These are phyloP conservation scores for Bufotes viridis DNA, from an alignment of 2,797 vertebrate species.

Conservation along the genomic window DNA sequence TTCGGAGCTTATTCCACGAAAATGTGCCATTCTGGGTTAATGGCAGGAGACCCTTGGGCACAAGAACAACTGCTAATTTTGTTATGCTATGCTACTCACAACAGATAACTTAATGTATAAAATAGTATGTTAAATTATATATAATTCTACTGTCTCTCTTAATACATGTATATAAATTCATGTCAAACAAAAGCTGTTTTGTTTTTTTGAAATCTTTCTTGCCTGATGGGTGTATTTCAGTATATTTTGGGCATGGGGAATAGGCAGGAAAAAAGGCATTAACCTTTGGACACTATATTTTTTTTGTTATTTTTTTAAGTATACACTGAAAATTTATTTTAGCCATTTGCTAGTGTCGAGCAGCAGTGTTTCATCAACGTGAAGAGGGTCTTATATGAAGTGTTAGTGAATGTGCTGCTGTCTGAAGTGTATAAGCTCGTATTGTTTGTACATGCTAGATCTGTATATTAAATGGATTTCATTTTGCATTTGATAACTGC, in stretches of 20 bases:
- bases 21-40: background rate
- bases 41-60: background rate
- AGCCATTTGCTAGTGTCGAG: background rate
- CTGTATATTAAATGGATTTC: constrained; percentile 52
- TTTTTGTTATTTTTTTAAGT: constrained; percentile 34
- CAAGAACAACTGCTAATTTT: background rate
- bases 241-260: background rate
- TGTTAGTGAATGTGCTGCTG: constrained; percentile 33
- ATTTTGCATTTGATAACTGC: constrained; percentile 49
- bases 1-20: background rate
- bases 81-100: background rate
- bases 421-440: constrained; percentile 52
- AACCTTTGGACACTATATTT: constrained; percentile 20
- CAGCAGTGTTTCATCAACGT: background rate
- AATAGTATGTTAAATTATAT: constrained; percentile 57
- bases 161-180: constrained; percentile 56
- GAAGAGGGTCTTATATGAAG: constrained; percentile 6
- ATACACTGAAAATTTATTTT: constrained; percentile 51
- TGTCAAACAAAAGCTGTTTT: constrained; percentile 27
- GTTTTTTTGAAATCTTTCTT: constrained; percentile 34
- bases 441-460: constrained; percentile 45
- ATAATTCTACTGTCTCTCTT: constrained; percentile 52
- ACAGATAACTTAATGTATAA: constrained; percentile 57
- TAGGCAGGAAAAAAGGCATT: constrained; percentile 54
- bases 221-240: constrained; percentile 31